Evolutionary conservation across 2,888 invertebrate genomes (phyloP).

Genomic region (Mellilla xanthometata): DNA sequence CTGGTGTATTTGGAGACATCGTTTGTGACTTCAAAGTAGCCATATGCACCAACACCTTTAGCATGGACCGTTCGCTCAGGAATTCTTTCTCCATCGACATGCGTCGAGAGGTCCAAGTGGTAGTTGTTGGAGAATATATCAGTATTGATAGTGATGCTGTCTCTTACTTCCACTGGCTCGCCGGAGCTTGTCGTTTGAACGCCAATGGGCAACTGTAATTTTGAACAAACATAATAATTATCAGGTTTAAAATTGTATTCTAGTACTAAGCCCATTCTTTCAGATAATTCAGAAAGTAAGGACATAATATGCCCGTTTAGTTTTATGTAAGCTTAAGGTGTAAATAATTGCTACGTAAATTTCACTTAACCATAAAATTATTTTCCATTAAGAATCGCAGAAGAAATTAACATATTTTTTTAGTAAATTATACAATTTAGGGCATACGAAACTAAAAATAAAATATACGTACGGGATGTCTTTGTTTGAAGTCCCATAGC

Average conservation of each 20-base stretch:
- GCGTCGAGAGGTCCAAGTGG: conserved; percentile 87
- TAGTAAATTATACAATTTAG: too few relatives aligned
- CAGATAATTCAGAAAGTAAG: too few relatives aligned
- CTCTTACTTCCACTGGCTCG: conserved; percentile 87
- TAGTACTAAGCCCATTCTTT: too few relatives aligned
- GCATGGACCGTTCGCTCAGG: conserved; percentile 96
- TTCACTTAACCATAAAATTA: too few relatives aligned
- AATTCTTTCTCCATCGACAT: conserved; percentile 89
- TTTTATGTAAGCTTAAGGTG: too few relatives aligned
- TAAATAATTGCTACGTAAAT: too few relatives aligned
- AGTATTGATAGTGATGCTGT: conserved; percentile 43
- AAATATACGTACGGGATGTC: conserved; percentile 24
- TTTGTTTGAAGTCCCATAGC: conserved; percentile 24
- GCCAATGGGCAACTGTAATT: conserved; percentile 40
- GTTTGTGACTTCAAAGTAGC: conserved; percentile 91
- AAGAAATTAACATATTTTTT: too few relatives aligned
- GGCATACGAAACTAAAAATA: too few relatives aligned
- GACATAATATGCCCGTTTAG: too few relatives aligned
- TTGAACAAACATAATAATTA: too few relatives aligned
- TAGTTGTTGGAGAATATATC: conserved; percentile 50
- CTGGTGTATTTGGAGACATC: conserved; percentile 86
- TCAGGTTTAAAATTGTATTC: too few relatives aligned
- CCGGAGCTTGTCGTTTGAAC: conserved; percentile 87
- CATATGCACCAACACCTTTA: conserved; percentile 93
- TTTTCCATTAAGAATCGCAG: too few relatives aligned